Percentiles rank a stretch among this genome's conserved stretches.
These are phyloP conservation scores for Proteles cristata DNA, from an alignment of 2,113 vertebrate genomes.

Conservation along the genomic window DNA sequence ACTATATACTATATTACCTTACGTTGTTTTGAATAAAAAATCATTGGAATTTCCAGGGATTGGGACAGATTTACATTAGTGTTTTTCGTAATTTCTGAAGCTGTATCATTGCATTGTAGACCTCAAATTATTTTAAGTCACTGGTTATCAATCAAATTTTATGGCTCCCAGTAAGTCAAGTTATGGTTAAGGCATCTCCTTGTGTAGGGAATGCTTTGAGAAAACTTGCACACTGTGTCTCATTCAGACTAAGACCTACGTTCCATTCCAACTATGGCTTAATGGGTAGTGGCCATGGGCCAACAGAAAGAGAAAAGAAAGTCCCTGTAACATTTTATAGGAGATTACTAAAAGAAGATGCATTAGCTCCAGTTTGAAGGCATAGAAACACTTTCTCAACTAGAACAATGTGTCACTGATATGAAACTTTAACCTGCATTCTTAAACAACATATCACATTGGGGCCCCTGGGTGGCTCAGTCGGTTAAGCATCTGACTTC, in stretches of 20 bases:
- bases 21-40: background rate
- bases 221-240: slow-evolving; percentile 4
- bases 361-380: background rate
- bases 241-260: background rate
- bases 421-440: background rate
- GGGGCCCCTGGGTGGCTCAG: too few species aligned
- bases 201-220: background rate
- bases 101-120: background rate
- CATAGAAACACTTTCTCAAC: slow-evolving; percentile 15
- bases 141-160: slow-evolving; percentile 50
- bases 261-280: background rate
- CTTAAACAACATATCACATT: background rate
- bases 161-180: background rate
- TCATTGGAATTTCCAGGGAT: background rate
- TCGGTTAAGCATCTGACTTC: too few species aligned
- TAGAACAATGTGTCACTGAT: background rate
- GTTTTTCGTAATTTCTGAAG: background rate
- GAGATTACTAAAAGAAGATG: background rate
- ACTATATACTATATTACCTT: background rate
- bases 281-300: background rate
- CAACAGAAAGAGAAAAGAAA: background rate
- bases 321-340: background rate
- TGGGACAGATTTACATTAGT: background rate
- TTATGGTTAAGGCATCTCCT: background rate
- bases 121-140: background rate